phyloP scores from a whole-genome alignment of 2,888 invertebrate genomes.

The Pelosia muscerda region DNA sequence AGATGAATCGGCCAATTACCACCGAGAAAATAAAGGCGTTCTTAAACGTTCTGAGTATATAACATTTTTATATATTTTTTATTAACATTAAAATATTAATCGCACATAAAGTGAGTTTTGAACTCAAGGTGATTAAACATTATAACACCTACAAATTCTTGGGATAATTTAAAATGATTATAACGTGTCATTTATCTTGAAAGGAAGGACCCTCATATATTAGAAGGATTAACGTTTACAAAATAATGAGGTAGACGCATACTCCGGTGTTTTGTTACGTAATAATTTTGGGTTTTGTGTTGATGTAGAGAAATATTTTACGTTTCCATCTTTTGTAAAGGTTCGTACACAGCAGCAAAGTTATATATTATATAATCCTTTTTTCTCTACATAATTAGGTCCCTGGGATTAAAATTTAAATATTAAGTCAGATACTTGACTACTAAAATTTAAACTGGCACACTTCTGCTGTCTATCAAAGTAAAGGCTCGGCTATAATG shows the following conservation, averaged over 20 bases:
- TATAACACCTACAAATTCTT: constrained; percentile 29
- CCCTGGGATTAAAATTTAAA: too few species aligned
- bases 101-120: constrained; percentile 10
- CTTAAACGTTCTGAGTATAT: constrained; percentile 13
- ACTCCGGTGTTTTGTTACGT: constrained; percentile 23
- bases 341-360: background rate
- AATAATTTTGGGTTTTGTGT: constrained; percentile 31
- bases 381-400: too few species aligned
- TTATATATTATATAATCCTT: too few species aligned
- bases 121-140: constrained; percentile 20
- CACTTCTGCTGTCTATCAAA: too few species aligned
- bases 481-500: too few species aligned
- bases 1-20: background rate
- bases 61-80: background rate
- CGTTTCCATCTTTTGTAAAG: background rate
- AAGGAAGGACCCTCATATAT: constrained; percentile 54
- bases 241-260: constrained; percentile 44
- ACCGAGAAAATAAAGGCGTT: background rate
- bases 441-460: too few species aligned
- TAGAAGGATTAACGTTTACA: constrained; percentile 48
- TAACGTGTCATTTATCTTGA: constrained; percentile 51
- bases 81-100: background rate
- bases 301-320: constrained; percentile 3
- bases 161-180: constrained; percentile 55
- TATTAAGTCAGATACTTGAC: too few species aligned